Evolutionary conservation across 2,113 vertebrate species (phyloP).

Genomic region (Ellobius talpinus): DNA sequence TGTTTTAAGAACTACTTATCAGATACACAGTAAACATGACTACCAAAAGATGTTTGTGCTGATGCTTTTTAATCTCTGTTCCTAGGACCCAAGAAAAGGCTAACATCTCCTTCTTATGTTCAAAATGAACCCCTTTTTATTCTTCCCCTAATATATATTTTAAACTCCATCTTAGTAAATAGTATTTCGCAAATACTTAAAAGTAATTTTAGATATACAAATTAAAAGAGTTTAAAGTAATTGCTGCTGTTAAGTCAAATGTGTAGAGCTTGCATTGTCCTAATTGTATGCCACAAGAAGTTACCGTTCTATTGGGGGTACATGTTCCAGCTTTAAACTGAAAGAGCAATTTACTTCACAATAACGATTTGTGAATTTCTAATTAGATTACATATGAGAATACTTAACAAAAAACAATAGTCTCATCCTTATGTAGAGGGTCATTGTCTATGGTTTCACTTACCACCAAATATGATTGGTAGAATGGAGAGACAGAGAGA

Average conservation of each 20-base stretch:
- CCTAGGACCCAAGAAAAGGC: background rate
- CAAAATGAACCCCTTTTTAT: background rate
- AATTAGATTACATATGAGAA: slow-evolving; percentile 39
- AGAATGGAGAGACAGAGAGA: background rate
- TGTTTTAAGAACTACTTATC: slow-evolving; percentile 64
- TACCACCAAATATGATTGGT: background rate
- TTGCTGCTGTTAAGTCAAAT: background rate
- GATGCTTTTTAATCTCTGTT: background rate
- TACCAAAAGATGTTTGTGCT: background rate
- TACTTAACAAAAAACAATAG: background rate
- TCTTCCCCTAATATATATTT: background rate
- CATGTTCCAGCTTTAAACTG: background rate
- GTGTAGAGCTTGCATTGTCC: background rate
- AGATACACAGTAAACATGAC: background rate
- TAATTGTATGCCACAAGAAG: background rate
- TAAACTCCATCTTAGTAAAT: background rate
- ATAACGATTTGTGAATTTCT: background rate
- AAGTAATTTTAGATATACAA: background rate
- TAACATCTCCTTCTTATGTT: background rate
- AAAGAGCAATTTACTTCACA: background rate
- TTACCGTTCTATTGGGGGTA: background rate
- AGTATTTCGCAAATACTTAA: slow-evolving; percentile 26
- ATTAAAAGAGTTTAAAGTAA: background rate
- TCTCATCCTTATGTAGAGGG: background rate
- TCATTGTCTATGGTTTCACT: background rate